Base-by-base conservation (phyloP, 2,888 invertebrate genomes). In the Nomada flava region DNA sequence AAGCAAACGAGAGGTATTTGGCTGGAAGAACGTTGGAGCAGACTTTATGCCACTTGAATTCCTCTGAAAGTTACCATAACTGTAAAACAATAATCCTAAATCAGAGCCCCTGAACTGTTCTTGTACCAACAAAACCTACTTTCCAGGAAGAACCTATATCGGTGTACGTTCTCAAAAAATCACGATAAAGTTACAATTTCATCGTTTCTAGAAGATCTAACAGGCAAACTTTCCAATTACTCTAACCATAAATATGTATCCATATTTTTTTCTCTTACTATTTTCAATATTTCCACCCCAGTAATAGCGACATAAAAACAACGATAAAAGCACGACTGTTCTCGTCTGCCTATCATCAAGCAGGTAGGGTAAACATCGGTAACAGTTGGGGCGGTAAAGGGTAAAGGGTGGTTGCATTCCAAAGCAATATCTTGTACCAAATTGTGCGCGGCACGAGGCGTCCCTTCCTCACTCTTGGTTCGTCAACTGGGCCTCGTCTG, bases 361-460 rank as follows among this genome's bases (percentile, higher is more conserved):
- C 86, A 85, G 87, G 84, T 83, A 89, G 77, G 79, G 89, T 85
- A 89, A 91, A 91, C 87, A 87, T 86, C 78, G 86, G 85, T 90
- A 89, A 91, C 86, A 84, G 87, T 74, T 69, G 76, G 71, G 83
- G 78, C 76, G 86, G 86, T 74, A 85, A 88, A 86, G 89, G 84
- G 86, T 85, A 86, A 86, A 47, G 47, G 86, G 83, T 85, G 83
- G 88, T 86, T 86, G 84, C 88, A 85, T 88, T 90, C 87, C 85
- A 87, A 72, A 83, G 91, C 89, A 92, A 91, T 91, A 90, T 91
- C 89, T 89, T 88, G 89, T 85, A 86, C 88, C 85, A 90, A 88
- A 91, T 91, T 90, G 89, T 89, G 83, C 82, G 86, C 79, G 84
- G 84, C 78, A 84, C 87, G 87, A 83, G 86, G 78, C 84, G 80